phyloP scores from a whole-genome alignment of 1,140 invertebrate genomes.

The Ceratoteleas bidentatus region DNA sequence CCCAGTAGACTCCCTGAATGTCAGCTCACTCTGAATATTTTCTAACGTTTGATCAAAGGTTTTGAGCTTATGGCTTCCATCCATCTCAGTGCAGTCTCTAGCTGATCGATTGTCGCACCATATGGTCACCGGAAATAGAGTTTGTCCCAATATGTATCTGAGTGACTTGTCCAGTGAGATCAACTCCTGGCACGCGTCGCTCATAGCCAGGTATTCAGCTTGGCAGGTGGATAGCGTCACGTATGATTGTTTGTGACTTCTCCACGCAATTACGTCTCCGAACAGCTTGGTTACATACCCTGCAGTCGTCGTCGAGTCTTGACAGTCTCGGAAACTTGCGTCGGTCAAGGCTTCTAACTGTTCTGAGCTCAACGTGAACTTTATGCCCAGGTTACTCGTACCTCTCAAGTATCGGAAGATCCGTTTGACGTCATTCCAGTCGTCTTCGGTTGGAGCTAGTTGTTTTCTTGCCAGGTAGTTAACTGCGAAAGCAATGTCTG shows the following conservation, averaged over 20 bases:
- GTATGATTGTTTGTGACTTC: constrained; percentile 22
- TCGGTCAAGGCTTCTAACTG: constrained; percentile 38
- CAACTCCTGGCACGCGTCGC: constrained; percentile 35
- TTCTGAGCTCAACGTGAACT: constrained; percentile 26
- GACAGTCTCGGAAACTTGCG: constrained; percentile 49
- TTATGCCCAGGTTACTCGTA: constrained; percentile 30
- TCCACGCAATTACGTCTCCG: constrained; percentile 31
- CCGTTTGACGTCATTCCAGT: constrained; percentile 67
- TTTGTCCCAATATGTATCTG: constrained; percentile 33
- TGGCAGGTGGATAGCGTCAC: constrained; percentile 35
- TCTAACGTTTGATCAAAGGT: constrained; percentile 36
- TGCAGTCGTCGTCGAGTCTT: constrained; percentile 22
- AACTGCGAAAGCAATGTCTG: constrained; percentile 74
- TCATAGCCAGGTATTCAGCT: too few species aligned
- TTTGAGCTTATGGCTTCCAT: constrained; percentile 51
- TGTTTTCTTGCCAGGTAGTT: constrained; percentile 67
- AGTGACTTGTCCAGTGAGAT: constrained; percentile 48
- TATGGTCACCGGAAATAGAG: constrained; percentile 35
- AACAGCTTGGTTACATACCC: constrained; percentile 35
- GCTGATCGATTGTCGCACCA: constrained; percentile 39
- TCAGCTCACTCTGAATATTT: constrained; percentile 51
- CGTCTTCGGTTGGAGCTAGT: constrained; percentile 50
- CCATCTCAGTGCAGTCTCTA: constrained; percentile 35
- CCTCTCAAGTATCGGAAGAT: constrained; percentile 69
- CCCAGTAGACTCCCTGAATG: constrained; percentile 44